Base-by-base conservation (phyloP, 2,113 vertebrate genomes). In the Oreotragus oreotragus region DNA sequence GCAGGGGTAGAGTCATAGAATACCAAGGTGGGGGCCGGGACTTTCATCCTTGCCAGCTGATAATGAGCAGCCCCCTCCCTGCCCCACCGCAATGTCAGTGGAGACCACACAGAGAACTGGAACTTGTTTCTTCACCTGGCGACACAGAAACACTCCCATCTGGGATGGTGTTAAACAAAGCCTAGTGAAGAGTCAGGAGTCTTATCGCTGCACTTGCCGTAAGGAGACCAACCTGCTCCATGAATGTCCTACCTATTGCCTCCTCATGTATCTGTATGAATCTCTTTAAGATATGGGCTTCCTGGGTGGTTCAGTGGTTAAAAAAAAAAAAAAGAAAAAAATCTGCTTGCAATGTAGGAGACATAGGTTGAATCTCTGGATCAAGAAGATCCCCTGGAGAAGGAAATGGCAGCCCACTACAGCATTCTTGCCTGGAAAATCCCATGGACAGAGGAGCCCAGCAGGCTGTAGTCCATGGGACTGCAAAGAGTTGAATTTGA, bases 11-110 rank as follows among this genome's bases (percentile, higher is more conserved):
- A 28, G 30, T n/a, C 76, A 81, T 30, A 96, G 62, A 64, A 53
- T 55, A 21, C 7, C 19, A 55, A 3, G 28, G 11, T 36, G 25
- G 30, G 12, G 47, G 2, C 33, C 25, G 36, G 12, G 47, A 33
- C 9, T n/a, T 84, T 6, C 51, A 43, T 57, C 15, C 25, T 57
- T 30, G 16, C 16, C 5, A 6, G 7, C 9, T 8, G 4, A 25
- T 28, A 14, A 36, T 6, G 4, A 79, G 15, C 5, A 53, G 36
- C 4, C 4, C 39, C 17, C 2, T 36, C 4, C 36, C 1, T 3
- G 13, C 21, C 8, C 23, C 39, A 19, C 14, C 2, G 2, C 12
- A 27, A 3, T 13, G 27, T 64, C 49, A 30, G 19, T n/a, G 47
- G 19, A 60, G 21, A 15, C 12, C 58, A 45, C 6, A 25, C 0